Percentiles rank a stretch among this genome's conserved stretches.
Evolutionary conservation across 2,797 vertebrate species (phyloP).

Genomic region (Parauchenoglanis ngamensis): DNA sequence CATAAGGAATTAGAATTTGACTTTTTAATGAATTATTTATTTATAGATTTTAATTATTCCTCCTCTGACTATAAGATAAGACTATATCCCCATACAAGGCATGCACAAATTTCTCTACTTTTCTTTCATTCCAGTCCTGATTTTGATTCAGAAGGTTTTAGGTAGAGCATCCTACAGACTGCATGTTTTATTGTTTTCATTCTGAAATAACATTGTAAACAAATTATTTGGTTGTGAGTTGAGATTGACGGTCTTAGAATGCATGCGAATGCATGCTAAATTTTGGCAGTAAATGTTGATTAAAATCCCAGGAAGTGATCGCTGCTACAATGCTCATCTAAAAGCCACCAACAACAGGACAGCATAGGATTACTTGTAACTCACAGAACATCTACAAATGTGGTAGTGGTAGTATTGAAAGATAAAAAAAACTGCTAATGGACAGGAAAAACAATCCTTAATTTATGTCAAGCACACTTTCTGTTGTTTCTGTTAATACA

Average conservation of each 20-base stretch:
- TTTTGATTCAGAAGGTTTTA: neutral
- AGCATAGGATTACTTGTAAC: neutral
- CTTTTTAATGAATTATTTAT: neutral
- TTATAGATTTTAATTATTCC: neutral
- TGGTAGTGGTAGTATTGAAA: neutral
- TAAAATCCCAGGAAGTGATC: neutral
- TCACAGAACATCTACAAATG: neutral
- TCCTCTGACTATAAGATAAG: neutral
- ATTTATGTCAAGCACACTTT: neutral
- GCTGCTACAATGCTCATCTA: neutral
- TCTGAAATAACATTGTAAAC: neutral
- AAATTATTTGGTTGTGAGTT: neutral
- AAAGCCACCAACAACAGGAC: neutral
- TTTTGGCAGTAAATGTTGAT: neutral
- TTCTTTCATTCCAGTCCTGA: neutral
- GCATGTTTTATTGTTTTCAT: neutral
- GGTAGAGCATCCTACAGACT: neutral
- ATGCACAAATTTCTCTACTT: neutral
- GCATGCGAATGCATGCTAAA: neutral
- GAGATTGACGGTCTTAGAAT: neutral
- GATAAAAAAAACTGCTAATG: neutral
- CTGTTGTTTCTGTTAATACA: constrained; percentile 1
- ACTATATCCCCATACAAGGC: neutral
- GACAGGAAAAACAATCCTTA: neutral
- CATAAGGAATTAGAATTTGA: neutral